Conservation (phyloP, 2,888 invertebrate genomes). For the Stenolophus ochropezus region DNA sequence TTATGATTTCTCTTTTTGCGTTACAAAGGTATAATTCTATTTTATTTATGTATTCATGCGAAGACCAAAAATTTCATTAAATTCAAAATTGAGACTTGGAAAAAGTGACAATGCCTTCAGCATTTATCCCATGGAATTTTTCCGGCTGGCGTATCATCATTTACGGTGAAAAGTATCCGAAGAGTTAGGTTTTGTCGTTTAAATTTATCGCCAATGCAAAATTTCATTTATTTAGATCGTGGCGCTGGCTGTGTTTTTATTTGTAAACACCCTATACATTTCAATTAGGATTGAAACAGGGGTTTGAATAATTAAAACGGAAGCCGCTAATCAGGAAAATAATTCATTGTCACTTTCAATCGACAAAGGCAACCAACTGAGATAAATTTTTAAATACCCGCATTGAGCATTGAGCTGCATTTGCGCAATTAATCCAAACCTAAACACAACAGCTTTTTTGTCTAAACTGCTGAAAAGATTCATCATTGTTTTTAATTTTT, state of each 20-base stretch:
- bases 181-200: constrained; percentile 5
- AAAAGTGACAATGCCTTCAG: background rate
- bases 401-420: constrained; percentile 6
- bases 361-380: constrained; percentile 45
- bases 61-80: constrained; percentile 19
- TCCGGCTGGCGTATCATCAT: background rate
- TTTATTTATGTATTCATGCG: constrained; percentile 5
- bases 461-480: background rate
- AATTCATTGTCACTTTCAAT: constrained; percentile 58
- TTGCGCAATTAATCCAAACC: constrained; percentile 6
- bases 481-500: background rate
- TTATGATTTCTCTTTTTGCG: background rate
- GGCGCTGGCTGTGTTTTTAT: constrained; percentile 21
- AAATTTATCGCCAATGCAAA: constrained; percentile 44
- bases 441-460: background rate
- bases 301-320: constrained; percentile 54
- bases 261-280: constrained; percentile 50
- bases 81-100: constrained; percentile 14
- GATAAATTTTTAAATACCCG: constrained; percentile 36
- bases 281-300: constrained; percentile 49
- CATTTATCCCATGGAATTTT: background rate
- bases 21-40: constrained; percentile 1
- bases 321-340: constrained; percentile 58
- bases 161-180: constrained; percentile 4
- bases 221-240: constrained; percentile 43